Base-by-base conservation (phyloP, 2,888 invertebrate genomes). In the Scaptodrosophila latifasciaeformis region DNA sequence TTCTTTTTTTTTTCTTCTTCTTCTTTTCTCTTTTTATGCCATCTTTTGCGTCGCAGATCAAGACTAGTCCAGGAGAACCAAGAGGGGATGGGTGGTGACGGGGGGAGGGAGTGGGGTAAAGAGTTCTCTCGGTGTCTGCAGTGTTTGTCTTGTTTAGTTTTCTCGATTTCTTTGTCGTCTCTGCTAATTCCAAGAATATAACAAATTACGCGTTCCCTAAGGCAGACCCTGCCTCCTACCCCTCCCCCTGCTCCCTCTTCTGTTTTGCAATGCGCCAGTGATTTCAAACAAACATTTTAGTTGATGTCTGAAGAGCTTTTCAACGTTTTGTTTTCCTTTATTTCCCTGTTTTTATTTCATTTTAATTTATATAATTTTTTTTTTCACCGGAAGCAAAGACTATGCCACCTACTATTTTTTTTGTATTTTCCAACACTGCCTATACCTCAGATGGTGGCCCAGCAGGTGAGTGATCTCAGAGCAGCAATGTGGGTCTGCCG, bases 151-250 rank as follows among this genome's bases (percentile, higher is more conserved):
- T 37, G 35, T 43, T 49, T 12, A 57, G 43, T 53, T 65, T 51
- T 37, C 58, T 29, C 1, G 57, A 35, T 53, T n/a, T n/a, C n/a
- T 54, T 52, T 75, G 51, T 39, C 43, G 60, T 45, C 30, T n/a
- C 56, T 80, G 74, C 81, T 80, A 70, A 80, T 74, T 74, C 74
- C 81, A 55, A 70, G 78, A 81, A 74, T 62, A 77, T 55, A 74
- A 80, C 78, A 74, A 77, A 65, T 80, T 80, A 77, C 70, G 67
- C 78, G 65, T 65, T 60, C 55, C 63, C 77, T 56, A 79, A 69
- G 77, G 56, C 65, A 59, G 47, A 15, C 55, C 15, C 34, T 15
- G 15, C 12, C 34, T 12, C 2, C 47, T 12, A 12, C 35, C 9
- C 30, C 44, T 31, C 12, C 24, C 42, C 42, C 17, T 39, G n/a